Percentiles rank a stretch among this genome's conserved stretches.
These are phyloP conservation scores for Nicator chloris DNA, from an alignment of 2,113 vertebrate genomes.

Conservation along the genomic window DNA sequence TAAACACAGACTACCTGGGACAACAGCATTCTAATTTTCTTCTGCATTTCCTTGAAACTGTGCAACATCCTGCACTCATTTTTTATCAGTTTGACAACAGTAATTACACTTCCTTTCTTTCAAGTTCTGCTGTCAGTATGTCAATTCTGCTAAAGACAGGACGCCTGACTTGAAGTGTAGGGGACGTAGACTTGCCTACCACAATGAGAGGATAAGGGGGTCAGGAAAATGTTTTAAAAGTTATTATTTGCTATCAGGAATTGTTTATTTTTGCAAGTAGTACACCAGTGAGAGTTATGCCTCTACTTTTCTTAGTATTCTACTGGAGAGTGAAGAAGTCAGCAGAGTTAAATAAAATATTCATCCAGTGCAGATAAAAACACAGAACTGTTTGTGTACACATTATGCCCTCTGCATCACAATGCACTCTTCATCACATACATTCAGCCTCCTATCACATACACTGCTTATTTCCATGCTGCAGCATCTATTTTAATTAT, in stretches of 20 bases:
- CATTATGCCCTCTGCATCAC: neutral
- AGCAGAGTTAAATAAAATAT: neutral
- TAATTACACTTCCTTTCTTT: slow-evolving; percentile 7
- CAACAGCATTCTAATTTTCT: slow-evolving; percentile 47
- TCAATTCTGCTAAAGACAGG: neutral
- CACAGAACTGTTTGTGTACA: neutral
- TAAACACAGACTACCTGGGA: slow-evolving; percentile 3
- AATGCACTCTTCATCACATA: neutral
- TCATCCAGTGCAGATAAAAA: neutral
- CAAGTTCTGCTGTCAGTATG: neutral
- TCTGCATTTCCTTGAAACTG: slow-evolving; percentile 15
- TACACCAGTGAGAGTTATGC: neutral
- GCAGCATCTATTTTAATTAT: neutral
- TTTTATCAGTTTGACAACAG: neutral
- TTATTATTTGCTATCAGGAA: neutral
- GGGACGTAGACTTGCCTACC: neutral
- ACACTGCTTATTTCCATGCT: neutral
- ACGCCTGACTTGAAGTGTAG: neutral
- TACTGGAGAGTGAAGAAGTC: neutral
- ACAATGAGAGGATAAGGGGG: neutral
- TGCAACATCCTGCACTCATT: neutral
- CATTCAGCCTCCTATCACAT: neutral
- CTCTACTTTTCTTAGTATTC: neutral
- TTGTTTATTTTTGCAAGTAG: neutral
- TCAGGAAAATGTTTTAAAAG: neutral